Evolutionary conservation across 2,113 vertebrate species (phyloP).

Genomic region (Ageneiosus marmoratus): DNA sequence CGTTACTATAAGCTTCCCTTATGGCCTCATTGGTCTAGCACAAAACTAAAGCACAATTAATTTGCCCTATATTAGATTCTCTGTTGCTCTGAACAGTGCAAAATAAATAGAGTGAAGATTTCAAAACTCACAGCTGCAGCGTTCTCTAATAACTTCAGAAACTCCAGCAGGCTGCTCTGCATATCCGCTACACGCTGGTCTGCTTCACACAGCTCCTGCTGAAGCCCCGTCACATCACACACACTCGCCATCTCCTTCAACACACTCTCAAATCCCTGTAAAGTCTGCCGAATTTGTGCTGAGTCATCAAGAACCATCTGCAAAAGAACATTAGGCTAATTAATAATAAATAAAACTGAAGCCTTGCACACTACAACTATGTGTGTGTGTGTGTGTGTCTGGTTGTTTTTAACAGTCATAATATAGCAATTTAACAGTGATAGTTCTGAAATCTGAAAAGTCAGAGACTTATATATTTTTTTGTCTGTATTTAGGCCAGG

Average conservation of each 20-base stretch:
- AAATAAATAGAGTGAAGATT: not conserved
- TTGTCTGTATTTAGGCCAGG: not conserved
- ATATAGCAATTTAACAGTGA: not conserved
- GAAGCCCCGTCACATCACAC: constrained; percentile 74
- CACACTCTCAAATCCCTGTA: constrained; percentile 74
- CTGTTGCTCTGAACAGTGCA: not conserved
- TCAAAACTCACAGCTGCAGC: constrained; percentile 80
- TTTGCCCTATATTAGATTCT: not conserved
- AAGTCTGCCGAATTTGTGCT: constrained; percentile 79
- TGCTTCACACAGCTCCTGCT: constrained; percentile 71
- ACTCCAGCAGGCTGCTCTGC: constrained; percentile 76
- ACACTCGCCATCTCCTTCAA: constrained; percentile 81
- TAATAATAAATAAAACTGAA: not conserved
- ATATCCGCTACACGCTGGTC: constrained; percentile 73
- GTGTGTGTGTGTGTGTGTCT: not conserved
- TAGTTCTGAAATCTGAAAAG: not conserved
- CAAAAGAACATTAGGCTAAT: not conserved
- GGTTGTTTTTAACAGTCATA: not conserved
- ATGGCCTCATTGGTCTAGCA: not conserved
- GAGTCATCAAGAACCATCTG: constrained; percentile 90
- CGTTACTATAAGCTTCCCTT: not conserved
- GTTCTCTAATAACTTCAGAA: constrained; percentile 80
- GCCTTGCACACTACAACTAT: not conserved
- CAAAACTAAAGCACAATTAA: not conserved
- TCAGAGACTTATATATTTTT: not conserved